Conservation (phyloP, 2,113 vertebrate species). For the Podarcis raffonei region DNA sequence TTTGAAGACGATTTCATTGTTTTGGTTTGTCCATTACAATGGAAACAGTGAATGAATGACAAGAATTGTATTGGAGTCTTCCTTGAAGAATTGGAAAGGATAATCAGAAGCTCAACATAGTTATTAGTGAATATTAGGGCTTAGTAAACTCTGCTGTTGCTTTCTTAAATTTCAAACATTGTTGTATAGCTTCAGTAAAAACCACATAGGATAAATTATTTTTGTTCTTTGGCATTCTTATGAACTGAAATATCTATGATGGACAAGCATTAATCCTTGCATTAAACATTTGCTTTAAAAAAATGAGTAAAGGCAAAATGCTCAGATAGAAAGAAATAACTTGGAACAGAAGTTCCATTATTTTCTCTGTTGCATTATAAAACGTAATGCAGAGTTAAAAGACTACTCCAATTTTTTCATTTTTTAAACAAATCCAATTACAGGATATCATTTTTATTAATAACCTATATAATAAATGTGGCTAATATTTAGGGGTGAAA, state of each 20-base stretch:
- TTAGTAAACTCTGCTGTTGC: neutral
- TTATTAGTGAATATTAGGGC: neutral
- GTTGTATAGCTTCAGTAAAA: neutral
- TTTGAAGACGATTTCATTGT: neutral
- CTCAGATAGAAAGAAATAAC: neutral
- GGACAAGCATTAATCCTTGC: neutral
- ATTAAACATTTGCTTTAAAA: neutral
- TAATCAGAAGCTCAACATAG: neutral
- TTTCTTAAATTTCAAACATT: neutral
- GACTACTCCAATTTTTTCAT: neutral
- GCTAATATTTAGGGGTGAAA: neutral
- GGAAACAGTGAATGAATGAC: conserved; percentile 5
- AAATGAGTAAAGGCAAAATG: neutral
- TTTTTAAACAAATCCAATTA: neutral
- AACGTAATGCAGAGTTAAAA: neutral
- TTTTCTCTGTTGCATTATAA: neutral
- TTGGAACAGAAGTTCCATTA: neutral
- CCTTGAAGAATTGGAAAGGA: neutral
- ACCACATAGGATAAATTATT: neutral
- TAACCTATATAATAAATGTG: neutral
- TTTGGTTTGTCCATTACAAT: neutral
- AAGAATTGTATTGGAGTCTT: neutral
- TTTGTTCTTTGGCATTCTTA: neutral
- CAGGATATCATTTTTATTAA: neutral
- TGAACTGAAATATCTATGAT: neutral